Evolutionary conservation across 2,113 vertebrate genomes (phyloP).

Genomic region (Apteryx owenii): DNA sequence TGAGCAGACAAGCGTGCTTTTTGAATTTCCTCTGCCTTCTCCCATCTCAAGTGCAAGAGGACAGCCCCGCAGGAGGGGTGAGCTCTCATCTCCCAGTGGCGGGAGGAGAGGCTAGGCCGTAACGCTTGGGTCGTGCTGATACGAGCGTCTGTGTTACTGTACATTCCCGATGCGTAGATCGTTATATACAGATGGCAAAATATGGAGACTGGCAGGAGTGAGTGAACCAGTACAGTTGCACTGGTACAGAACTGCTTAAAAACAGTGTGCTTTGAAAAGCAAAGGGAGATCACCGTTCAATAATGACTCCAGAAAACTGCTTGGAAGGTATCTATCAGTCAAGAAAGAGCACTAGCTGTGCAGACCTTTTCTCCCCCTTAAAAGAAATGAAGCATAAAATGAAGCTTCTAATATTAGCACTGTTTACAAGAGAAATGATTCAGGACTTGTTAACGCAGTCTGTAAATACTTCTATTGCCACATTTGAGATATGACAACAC

Average conservation of each 20-base stretch:
- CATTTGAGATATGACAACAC: not conserved
- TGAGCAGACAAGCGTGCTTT: rapidly evolving
- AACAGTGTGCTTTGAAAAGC: not conserved
- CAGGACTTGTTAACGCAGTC: not conserved
- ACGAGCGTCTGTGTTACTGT: rapidly evolving
- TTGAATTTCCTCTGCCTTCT: not conserved
- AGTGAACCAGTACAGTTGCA: not conserved
- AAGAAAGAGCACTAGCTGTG: not conserved
- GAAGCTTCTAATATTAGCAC: not conserved
- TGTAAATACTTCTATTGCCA: not conserved
- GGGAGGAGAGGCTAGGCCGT: rapidly evolving
- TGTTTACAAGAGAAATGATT: not conserved
- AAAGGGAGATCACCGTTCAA: not conserved
- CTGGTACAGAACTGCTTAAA: not conserved
- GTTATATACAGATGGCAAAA: rapidly evolving
- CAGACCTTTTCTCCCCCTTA: not conserved
- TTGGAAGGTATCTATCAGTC: not conserved
- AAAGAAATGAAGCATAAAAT: not conserved
- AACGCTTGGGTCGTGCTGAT: not conserved
- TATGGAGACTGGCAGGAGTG: rapidly evolving
- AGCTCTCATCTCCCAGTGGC: rapidly evolving
- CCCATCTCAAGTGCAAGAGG: not conserved
- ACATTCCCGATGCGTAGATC: rapidly evolving
- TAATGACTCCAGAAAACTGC: not conserved
- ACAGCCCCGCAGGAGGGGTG: not conserved